Percentiles rank a stretch among this genome's conserved stretches.
Evolutionary conservation across 2,113 vertebrate species (phyloP).

Genomic region (Platanista minor): DNA sequence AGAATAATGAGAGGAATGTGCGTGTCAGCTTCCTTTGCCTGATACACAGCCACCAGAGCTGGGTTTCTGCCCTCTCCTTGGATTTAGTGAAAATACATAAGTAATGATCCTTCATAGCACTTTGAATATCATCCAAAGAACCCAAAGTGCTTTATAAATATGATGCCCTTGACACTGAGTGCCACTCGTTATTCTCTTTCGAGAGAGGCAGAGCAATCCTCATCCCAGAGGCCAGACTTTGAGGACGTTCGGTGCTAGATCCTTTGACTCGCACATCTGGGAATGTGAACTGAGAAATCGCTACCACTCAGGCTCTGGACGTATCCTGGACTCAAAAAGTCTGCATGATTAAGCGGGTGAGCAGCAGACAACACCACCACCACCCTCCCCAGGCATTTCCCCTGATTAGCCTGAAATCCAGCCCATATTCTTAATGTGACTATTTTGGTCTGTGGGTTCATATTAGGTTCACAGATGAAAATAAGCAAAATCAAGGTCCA

Average conservation of each 20-base stretch:
- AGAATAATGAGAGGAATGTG: constrained; percentile 60
- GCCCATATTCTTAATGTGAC: constrained; percentile 57
- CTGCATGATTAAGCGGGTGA: constrained; percentile 57
- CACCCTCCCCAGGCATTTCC: constrained; percentile 73
- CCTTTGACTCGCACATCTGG: constrained; percentile 67
- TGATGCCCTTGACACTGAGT: constrained; percentile 49
- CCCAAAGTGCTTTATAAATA: constrained; percentile 60
- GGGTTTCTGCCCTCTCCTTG: constrained; percentile 37
- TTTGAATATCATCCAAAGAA: constrained; percentile 65
- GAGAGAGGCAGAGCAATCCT: constrained; percentile 9
- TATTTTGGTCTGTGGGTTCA: constrained; percentile 70
- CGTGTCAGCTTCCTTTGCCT: constrained; percentile 43
- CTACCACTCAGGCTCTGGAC: constrained; percentile 53
- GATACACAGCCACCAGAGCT: neutral
- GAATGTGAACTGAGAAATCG: constrained; percentile 58
- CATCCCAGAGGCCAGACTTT: neutral
- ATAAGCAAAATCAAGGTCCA: constrained; percentile 54
- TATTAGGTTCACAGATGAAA: constrained; percentile 72
- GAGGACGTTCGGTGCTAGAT: constrained; percentile 58
- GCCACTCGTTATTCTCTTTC: constrained; percentile 53
- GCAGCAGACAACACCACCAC: constrained; percentile 46
- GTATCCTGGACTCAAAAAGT: constrained; percentile 41
- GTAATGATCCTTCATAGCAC: constrained; percentile 18
- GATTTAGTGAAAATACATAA: constrained; percentile 44
- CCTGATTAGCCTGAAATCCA: constrained; percentile 72